Percentiles rank a stretch among this genome's conserved stretches.
Evolutionary conservation across 2,888 invertebrate species (phyloP).

Genomic region (Hydraecia micacea): DNA sequence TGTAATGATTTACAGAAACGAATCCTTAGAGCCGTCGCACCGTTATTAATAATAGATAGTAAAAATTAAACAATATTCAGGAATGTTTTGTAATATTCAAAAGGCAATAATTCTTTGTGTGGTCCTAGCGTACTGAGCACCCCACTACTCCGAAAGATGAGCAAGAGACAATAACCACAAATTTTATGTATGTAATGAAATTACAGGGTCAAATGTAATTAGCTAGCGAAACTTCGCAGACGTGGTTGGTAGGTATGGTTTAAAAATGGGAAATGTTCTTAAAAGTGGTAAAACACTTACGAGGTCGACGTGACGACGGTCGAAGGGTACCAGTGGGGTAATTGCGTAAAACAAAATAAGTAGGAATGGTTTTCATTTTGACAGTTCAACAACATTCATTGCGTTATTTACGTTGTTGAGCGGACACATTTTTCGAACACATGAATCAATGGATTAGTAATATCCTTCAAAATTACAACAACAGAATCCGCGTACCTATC

Average conservation of each 20-base stretch:
- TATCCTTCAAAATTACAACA: neutral
- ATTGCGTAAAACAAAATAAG: neutral
- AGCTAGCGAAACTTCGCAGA: neutral
- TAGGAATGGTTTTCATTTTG: neutral
- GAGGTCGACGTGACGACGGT: too few species aligned
- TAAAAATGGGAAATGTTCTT: neutral
- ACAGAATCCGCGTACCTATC: neutral
- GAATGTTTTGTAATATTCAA: slow-evolving; percentile 36
- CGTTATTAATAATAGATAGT: slow-evolving; percentile 2
- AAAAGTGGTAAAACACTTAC: neutral
- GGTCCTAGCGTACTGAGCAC: slow-evolving; percentile 2
- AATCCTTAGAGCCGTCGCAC: neutral
- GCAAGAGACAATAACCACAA: neutral
- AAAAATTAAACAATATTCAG: slow-evolving; percentile 22
- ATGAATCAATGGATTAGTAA: neutral
- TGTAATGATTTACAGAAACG: neutral
- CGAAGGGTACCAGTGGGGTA: neutral
- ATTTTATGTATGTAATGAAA: neutral
- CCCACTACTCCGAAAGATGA: neutral
- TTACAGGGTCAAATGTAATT: neutral
- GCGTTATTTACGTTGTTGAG: neutral
- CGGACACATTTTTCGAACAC: neutral
- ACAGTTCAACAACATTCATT: neutral
- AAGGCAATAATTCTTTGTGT: slow-evolving; percentile 21
- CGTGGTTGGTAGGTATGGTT: neutral